Percentiles rank a stretch among this genome's conserved stretches.
phyloP scores from a whole-genome alignment of 2,888 invertebrate genomes.

The Coronaproctus castanopsis region DNA sequence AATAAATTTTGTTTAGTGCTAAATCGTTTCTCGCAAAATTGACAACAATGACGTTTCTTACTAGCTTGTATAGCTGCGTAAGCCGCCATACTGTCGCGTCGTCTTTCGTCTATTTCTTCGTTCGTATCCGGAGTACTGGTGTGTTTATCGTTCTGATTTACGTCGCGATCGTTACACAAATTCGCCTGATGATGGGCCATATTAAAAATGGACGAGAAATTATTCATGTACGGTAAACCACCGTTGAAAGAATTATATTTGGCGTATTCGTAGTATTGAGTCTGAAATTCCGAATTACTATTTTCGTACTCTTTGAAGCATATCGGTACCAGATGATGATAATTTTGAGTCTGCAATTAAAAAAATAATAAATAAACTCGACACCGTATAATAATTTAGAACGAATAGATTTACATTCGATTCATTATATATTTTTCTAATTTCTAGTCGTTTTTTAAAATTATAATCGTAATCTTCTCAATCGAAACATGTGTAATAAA shows the following conservation, averaged over 20 bases:
- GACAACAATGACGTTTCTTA: background rate
- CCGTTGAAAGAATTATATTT: background rate
- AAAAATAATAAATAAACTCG: no score
- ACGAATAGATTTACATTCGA: no score
- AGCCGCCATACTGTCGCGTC: background rate
- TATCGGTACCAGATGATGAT: background rate
- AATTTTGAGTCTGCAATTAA: background rate
- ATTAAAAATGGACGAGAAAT: background rate
- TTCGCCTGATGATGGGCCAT: background rate
- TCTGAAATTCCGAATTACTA: background rate
- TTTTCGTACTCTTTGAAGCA: background rate
- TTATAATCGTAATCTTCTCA: no score
- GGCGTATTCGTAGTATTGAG: background rate
- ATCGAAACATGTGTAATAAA: no score
- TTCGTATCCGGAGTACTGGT: background rate
- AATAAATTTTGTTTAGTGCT: background rate
- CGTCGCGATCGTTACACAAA: background rate
- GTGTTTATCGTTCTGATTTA: background rate
- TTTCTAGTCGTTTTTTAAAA: no score
- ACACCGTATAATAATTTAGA: no score
- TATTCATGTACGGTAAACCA: background rate
- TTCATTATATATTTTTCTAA: no score
- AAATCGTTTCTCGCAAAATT: background rate
- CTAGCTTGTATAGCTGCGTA: background rate
- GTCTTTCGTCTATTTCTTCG: background rate